These are phyloP conservation scores for Cecropterus lyciades DNA, from an alignment of 1,140 invertebrate genomes.

Conservation along the genomic window DNA sequence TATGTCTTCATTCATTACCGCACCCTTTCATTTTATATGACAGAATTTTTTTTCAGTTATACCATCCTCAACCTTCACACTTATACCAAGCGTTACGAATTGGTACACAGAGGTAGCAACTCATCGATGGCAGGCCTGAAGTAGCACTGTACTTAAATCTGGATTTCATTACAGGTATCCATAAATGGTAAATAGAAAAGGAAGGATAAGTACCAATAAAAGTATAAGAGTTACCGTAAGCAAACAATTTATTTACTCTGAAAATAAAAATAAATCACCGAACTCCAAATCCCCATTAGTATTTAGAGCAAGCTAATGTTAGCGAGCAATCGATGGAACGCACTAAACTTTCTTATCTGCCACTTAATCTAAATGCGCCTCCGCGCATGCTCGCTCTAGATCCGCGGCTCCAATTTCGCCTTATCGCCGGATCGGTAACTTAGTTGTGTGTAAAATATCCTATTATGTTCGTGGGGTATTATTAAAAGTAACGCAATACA, in stretches of 20 bases:
- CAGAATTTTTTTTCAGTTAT: too few species aligned
- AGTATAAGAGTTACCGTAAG: too few species aligned
- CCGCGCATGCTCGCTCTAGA: constrained; percentile 28
- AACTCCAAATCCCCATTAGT: constrained; percentile 19
- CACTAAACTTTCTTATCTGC: constrained; percentile 39
- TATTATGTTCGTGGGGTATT: constrained; percentile 19
- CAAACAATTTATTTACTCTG: neutral
- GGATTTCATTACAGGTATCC: too few species aligned
- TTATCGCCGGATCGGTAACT: constrained; percentile 31
- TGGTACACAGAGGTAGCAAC: too few species aligned
- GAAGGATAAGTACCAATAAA: too few species aligned
- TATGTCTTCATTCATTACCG: too few species aligned
- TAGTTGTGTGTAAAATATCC: constrained; percentile 32
- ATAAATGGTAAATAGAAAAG: too few species aligned
- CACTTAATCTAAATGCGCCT: constrained; percentile 43
- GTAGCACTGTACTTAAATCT: too few species aligned
- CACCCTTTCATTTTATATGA: too few species aligned
- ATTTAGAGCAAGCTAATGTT: constrained; percentile 31
- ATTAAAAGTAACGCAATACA: constrained; percentile 1
- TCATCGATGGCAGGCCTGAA: too few species aligned
- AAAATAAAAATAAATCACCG: constrained; percentile 10
- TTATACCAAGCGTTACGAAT: too few species aligned
- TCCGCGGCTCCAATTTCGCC: constrained; percentile 26
- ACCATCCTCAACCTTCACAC: too few species aligned
- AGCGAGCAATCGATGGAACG: constrained; percentile 32